Evolutionary conservation across 2,113 vertebrate species (phyloP), one percentile per base, ranked within the genome.

Genomic region (Tricholaema leucomelas): DNA sequence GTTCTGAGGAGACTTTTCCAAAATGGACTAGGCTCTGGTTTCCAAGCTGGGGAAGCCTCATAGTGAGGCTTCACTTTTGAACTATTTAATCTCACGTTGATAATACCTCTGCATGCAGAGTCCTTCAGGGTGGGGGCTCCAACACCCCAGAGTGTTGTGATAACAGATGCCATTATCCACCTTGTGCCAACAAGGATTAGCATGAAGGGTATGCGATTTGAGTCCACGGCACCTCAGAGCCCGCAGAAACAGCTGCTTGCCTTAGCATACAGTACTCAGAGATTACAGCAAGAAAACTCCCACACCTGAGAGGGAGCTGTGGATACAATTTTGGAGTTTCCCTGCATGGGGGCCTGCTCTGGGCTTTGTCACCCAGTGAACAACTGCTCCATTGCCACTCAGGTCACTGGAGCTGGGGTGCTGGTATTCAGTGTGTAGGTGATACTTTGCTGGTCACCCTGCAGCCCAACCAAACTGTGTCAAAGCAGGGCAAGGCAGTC

Each of bases 121-220:
- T 44, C 92, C 90, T 92, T 38, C 25, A 44, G 50, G 64, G 54
- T 46, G 84, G 64, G 40, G 76, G 58, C 81, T 89, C 44, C 3
- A 81, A 70, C 79, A 86, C 87, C 76, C 81, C 89, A 88, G 93
- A 81, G 83, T 88, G 90, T 91, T 77, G 10, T 0, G 2, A 8
- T 78, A 96, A 91, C 88, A 96, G 95, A 96, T 91, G 86, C 69
- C 87, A 94, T 15, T 44, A 79, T 81, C 67, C 85, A 95, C 80
- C 92, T 83, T 77, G 67, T 96, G 85, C 93, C 92, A 92, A 31
- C 81, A 88, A 94, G 87, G 90, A 96, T 92, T 93, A 95, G 86
- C 82, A 55, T 94, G 93, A 95, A 90, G 93, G 81, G 63, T 42
- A 92, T 95, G 92, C 94, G 65, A 95, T 92, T 58, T 95, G 88